Evolutionary conservation across 2,888 invertebrate genomes (phyloP), one percentile per base, ranked within the genome.

Genomic region (Drosophila tanythrix): DNA sequence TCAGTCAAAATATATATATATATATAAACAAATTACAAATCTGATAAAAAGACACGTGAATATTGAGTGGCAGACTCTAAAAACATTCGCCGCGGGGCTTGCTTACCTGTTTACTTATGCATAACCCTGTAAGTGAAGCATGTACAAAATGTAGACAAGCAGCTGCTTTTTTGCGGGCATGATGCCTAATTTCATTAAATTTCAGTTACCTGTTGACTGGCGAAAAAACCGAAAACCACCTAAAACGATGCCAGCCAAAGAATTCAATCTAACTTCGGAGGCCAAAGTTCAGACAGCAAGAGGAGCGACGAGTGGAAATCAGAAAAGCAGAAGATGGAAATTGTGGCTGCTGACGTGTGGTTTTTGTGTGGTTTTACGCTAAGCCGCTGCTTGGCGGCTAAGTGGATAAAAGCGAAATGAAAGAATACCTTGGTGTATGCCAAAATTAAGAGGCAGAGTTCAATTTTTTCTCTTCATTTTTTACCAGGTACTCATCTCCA

Each of bases 111-210:
- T 75, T 43, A 62, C 52, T 36, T 52, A 63, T 59, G 51, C 31
- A 63, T 51, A 56, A 72, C 87, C 87, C 84, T 83, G 81, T 74
- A 67, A 25, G 29, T 25, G 13, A 29, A 21, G 21, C n/a, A 57
- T 48, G 38, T 40, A 65, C 11, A 33, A 55, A 55, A 56, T 58
- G 31, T 64, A 59, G 48, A 56, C 10, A 29, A 65, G 36, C 72
- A 73, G 64, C 50, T 75, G 68, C 64, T 46, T 25, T 52, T 60
- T 58, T 31, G 58, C 18, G n/a, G 43, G 36, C 57, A 36, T 56
- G 60, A 27, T 57, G 63, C 53, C 75, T 79, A 84, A 88, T 89
- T 90, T 89, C 71, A 82, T 89, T 89, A 89, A 89, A 89, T 79
- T 76, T 71, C 63, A 33, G 76, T 76, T 75, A 82, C 88, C 89